phyloP scores from a whole-genome alignment of 2,113 vertebrate genomes.

The Myotis brandtii region DNA sequence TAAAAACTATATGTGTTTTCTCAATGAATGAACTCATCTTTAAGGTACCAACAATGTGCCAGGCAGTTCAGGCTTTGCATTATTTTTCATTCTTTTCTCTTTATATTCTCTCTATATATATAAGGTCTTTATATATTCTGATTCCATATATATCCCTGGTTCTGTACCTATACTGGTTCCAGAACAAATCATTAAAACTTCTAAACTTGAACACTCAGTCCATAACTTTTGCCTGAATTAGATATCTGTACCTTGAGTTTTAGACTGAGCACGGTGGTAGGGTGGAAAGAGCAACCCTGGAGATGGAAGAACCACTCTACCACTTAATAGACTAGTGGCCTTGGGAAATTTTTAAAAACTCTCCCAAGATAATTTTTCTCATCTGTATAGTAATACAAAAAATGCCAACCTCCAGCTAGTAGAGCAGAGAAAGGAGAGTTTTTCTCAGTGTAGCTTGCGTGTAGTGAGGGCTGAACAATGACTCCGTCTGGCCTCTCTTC shows the following conservation, averaged over 20 bases:
- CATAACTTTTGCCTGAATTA: background rate
- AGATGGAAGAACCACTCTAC: background rate
- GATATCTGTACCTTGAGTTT: constrained; percentile 1
- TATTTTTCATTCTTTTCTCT: background rate
- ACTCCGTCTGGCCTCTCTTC: background rate
- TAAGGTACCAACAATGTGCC: background rate
- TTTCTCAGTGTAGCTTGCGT: background rate
- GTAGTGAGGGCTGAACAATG: background rate
- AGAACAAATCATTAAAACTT: background rate
- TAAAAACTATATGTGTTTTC: background rate
- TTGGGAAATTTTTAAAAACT: background rate
- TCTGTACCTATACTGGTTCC: background rate
- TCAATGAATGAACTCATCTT: constrained; percentile 3
- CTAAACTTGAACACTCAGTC: background rate
- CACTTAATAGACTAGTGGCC: background rate
- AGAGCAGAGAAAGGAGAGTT: background rate
- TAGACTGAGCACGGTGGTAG: background rate
- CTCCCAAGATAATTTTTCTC: background rate
- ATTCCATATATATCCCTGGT: background rate
- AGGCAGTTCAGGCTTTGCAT: background rate
- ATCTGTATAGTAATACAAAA: background rate
- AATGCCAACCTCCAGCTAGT: background rate
- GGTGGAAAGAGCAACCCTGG: background rate
- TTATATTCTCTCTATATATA: background rate
- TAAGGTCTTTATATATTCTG: background rate